Percentiles rank a stretch among this genome's conserved stretches.
Conservation (phyloP, 2,113 vertebrate genomes). For the Aegotheles bennettii region DNA sequence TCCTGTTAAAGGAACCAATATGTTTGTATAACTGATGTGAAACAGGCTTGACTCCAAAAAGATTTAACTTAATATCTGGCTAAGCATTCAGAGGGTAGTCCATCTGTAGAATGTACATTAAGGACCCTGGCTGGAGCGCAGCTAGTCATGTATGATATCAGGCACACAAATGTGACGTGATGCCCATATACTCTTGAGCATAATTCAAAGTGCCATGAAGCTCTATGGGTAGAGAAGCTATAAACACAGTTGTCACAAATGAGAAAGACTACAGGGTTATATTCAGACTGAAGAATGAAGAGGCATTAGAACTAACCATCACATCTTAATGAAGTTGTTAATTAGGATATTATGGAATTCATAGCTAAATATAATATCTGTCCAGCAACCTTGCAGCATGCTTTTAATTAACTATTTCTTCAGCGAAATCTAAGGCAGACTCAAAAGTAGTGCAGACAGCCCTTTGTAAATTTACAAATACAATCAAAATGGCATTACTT, state of each 20-base stretch:
- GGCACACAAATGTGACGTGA: slow-evolving; percentile 88
- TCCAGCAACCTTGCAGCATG: slow-evolving; percentile 29
- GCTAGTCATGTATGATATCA: slow-evolving; percentile 83
- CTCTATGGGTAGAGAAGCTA: slow-evolving; percentile 82
- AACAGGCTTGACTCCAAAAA: slow-evolving; percentile 84
- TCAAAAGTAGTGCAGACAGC: neutral
- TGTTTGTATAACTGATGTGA: slow-evolving; percentile 82
- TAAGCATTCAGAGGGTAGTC: slow-evolving; percentile 74
- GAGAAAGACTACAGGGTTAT: slow-evolving; percentile 76
- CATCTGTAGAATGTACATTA: slow-evolving; percentile 74
- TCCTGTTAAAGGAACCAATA: slow-evolving; percentile 81
- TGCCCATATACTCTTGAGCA: slow-evolving; percentile 87
- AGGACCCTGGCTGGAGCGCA: slow-evolving; percentile 70
- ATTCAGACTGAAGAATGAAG: slow-evolving; percentile 65
- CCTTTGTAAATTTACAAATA: neutral
- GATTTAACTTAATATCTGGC: slow-evolving; percentile 83
- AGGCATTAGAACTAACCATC: slow-evolving; percentile 67
- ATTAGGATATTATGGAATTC: slow-evolving; percentile 72
- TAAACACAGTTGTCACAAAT: slow-evolving; percentile 88
- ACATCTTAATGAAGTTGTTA: slow-evolving; percentile 76
- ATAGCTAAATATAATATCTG: slow-evolving; percentile 45
- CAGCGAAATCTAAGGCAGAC: neutral
- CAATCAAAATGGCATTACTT: neutral
- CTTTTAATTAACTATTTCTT: slow-evolving; percentile 67
- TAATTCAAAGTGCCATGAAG: slow-evolving; percentile 88